A percentile compares a stretch with the other conserved stretches of the same genome.
Conservation (phyloP, 2,113 vertebrate genomes). For the Scalopus aquaticus region DNA sequence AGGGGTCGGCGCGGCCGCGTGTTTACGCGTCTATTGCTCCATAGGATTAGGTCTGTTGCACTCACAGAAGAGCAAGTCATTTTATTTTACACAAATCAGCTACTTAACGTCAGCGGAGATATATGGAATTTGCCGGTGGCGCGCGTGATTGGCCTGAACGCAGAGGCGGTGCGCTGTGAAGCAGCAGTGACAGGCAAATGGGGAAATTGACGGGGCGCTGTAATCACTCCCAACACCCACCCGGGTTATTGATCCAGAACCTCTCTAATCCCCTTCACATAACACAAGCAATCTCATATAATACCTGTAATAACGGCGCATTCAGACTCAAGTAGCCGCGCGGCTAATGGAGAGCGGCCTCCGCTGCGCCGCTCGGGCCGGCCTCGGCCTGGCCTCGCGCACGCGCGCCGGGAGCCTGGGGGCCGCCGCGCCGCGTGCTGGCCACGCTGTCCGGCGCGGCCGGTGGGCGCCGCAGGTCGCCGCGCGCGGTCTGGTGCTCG, state of each 20-base stretch:
- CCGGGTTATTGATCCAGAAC: slow-evolving; percentile 98
- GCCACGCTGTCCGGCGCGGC: too few relatives aligned
- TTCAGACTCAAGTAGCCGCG: slow-evolving; percentile 95
- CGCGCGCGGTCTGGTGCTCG: too few relatives aligned
- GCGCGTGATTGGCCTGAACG: slow-evolving; percentile 92
- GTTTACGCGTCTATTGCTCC: slow-evolving; percentile 65
- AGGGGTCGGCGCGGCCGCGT: background rate
- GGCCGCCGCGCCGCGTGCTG: too few relatives aligned
- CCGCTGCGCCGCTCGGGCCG: too few relatives aligned
- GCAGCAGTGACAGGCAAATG: slow-evolving; percentile 92
- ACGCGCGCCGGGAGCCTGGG: too few relatives aligned
- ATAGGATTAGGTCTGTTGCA: slow-evolving; percentile 81
- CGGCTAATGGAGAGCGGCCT: slow-evolving; percentile 85
- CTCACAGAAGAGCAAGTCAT: slow-evolving; percentile 84
- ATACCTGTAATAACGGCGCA: slow-evolving; percentile 98
- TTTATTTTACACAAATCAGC: slow-evolving; percentile 92
- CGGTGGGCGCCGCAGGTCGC: too few relatives aligned
- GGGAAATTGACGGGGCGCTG: slow-evolving; percentile 95
- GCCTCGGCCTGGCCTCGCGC: background rate
- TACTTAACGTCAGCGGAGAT: slow-evolving; percentile 93
- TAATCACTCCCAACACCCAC: slow-evolving; percentile 96
- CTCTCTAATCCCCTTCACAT: slow-evolving; percentile 96
- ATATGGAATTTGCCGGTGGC: slow-evolving; percentile 92
- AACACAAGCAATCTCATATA: slow-evolving; percentile 98
- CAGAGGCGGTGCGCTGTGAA: slow-evolving; percentile 90